A percentile compares a stretch with the other conserved stretches of the same genome.
These are phyloP conservation scores for Nipponacmea schrenckii DNA, from an alignment of 2,888 invertebrate species.

Conservation along the genomic window DNA sequence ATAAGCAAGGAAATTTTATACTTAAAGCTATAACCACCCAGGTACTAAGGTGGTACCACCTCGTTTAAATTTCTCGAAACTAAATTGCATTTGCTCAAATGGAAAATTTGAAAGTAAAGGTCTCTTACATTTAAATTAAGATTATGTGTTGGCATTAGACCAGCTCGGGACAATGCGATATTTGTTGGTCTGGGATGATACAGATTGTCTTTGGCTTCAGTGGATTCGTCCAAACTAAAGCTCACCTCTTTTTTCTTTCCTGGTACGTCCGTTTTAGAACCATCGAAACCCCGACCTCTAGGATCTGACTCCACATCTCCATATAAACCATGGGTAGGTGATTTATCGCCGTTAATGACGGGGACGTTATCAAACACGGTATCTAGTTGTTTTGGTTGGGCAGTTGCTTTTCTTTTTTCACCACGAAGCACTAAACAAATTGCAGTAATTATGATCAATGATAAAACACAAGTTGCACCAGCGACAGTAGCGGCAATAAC, in stretches of 20 bases:
- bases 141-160: not conserved
- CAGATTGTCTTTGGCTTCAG: not conserved
- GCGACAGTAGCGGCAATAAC: constrained; percentile 36
- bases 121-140: not conserved
- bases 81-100: no score
- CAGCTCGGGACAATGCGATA: not conserved
- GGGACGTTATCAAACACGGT: constrained; percentile 16
- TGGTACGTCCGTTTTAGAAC: not conserved
- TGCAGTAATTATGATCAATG: constrained; percentile 35
- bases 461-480: constrained; percentile 32
- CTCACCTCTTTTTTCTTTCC: constrained; percentile 34
- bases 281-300: not conserved
- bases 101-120: no score
- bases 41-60: no score
- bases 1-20: constrained; percentile 1
- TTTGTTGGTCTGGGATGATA: not conserved
- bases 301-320: constrained; percentile 11
- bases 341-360: not conserved
- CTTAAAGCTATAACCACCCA: not conserved
- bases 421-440: constrained; percentile 32
- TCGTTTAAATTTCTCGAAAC: no score
- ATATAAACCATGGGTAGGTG: not conserved
- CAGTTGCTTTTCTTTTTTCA: constrained; percentile 17
- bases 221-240: constrained; percentile 30
- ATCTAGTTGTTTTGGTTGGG: constrained; percentile 13